phyloP scores from a whole-genome alignment of 1,140 invertebrate genomes.

The Neelides sp. region DNA sequence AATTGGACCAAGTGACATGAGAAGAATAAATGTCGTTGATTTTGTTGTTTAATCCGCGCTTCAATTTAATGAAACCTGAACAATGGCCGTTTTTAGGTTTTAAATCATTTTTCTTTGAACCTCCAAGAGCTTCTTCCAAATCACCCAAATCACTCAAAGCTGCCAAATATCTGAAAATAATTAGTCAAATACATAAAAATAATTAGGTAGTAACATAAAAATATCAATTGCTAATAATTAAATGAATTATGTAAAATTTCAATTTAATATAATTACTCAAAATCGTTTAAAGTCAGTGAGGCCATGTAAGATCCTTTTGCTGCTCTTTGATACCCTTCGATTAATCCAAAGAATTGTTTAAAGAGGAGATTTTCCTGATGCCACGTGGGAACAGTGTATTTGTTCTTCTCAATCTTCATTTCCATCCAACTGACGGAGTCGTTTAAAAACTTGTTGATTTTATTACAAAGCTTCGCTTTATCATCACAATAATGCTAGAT shows the following conservation, averaged over 20 bases:
- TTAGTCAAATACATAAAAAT: background rate
- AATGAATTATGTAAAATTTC: too few relatives aligned
- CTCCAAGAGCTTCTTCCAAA: conserved; percentile 41
- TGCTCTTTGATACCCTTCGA: conserved; percentile 52
- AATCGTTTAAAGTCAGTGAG: too few relatives aligned
- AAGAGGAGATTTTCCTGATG: conserved; percentile 63
- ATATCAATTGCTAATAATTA: too few relatives aligned
- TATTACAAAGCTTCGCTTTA: conserved; percentile 51
- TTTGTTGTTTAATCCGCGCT: conserved; percentile 31
- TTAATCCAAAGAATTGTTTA: conserved; percentile 53
- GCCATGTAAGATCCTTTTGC: conserved; percentile 47
- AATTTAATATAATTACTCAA: too few relatives aligned
- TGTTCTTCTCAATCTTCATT: conserved; percentile 40
- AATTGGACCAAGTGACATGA: conserved; percentile 57
- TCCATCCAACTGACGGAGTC: conserved; percentile 51
- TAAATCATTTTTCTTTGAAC: conserved; percentile 31
- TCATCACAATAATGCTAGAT: conserved; percentile 51
- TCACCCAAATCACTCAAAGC: conserved; percentile 65
- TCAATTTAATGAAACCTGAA: conserved; percentile 49
- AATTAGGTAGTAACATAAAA: background rate
- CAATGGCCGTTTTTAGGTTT: conserved; percentile 39
- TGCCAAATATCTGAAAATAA: conserved; percentile 46
- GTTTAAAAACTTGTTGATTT: conserved; percentile 50
- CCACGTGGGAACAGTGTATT: conserved; percentile 55
- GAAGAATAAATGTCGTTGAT: conserved; percentile 49